A percentile compares a stretch with the other conserved stretches of the same genome.
phyloP scores from a whole-genome alignment of 2,888 invertebrate genomes.

The Gari tellinella region DNA sequence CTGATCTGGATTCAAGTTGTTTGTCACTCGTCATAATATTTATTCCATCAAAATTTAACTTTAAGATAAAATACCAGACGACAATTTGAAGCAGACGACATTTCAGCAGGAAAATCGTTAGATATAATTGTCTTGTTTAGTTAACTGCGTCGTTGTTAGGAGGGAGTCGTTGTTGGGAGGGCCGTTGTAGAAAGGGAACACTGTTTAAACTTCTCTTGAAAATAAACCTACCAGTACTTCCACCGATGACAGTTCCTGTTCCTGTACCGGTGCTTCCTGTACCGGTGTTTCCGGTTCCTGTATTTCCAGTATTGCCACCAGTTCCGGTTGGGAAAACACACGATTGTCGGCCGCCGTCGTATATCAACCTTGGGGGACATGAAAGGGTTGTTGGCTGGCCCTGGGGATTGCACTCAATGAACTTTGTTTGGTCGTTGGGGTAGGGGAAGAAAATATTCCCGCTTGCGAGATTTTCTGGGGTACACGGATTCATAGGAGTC shows the following conservation, averaged over 20 bases:
- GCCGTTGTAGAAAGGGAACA: no score
- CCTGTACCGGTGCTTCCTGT: constrained; percentile 12
- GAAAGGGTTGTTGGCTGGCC: constrained; percentile 55
- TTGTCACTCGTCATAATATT: no score
- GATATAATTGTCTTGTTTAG: no score
- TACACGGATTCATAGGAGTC: constrained; percentile 52
- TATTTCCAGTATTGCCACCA: constrained; percentile 11
- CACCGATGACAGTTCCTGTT: constrained; percentile 15
- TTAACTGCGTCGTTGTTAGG: no score
- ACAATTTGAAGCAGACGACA: no score
- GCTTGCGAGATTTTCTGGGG: constrained; percentile 46
- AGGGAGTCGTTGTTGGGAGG: no score
- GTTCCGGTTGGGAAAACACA: constrained; percentile 52
- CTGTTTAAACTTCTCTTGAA: no score
- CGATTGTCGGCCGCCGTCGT: constrained; percentile 48
- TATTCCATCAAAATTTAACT: no score
- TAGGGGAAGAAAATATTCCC: constrained; percentile 56
- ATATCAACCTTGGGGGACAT: constrained; percentile 62
- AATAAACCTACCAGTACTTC: no score
- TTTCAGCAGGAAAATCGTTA: no score
- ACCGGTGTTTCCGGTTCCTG: constrained; percentile 5
- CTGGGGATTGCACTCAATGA: constrained; percentile 61
- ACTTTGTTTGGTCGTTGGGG: constrained; percentile 58
- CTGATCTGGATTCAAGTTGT: no score
- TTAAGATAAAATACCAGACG: no score